A percentile compares a stretch with the other conserved stretches of the same genome.
These are phyloP conservation scores for Drosophila athabasca DNA, from an alignment of 1,140 invertebrate species.

Conservation along the genomic window DNA sequence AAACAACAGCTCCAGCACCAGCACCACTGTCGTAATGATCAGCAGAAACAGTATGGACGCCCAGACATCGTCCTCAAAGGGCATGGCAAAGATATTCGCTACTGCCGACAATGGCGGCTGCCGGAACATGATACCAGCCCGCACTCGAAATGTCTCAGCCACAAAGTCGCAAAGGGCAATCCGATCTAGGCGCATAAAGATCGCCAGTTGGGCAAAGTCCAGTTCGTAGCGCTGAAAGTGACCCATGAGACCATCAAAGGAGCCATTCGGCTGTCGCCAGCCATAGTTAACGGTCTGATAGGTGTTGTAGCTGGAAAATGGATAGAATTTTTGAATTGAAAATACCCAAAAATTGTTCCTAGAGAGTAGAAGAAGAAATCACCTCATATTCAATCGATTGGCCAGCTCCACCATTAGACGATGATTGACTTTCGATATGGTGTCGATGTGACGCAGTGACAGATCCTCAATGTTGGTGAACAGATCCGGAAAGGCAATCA, in stretches of 20 bases:
- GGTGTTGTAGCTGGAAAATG: constrained; percentile 83
- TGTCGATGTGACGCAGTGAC: constrained; percentile 84
- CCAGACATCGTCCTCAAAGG: constrained; percentile 87
- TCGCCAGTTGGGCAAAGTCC: constrained; percentile 84
- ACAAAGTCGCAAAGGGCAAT: constrained; percentile 84
- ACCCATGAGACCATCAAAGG: constrained; percentile 85
- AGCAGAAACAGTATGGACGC: constrained; percentile 82
- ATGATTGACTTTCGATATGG: constrained; percentile 85
- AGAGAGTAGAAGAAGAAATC: not conserved
- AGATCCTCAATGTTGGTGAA: constrained; percentile 83
- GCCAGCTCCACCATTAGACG: constrained; percentile 83
- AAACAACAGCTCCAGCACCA: constrained; percentile 58
- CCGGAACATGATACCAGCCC: constrained; percentile 86
- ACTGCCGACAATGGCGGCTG: constrained; percentile 88
- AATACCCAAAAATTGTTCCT: not conserved
- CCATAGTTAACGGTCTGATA: constrained; percentile 85
- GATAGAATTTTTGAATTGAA: not conserved
- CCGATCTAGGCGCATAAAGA: constrained; percentile 85
- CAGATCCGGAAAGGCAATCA: constrained; percentile 82
- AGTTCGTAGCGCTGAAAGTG: constrained; percentile 84
- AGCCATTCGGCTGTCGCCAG: constrained; percentile 84
- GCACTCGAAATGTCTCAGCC: constrained; percentile 84
- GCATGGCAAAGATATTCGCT: constrained; percentile 87
- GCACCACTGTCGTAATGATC: constrained; percentile 70
- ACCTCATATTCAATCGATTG: constrained; percentile 85